Percentiles rank a stretch among this genome's conserved stretches.
Conservation (phyloP, 2,888 invertebrate species). For the Lottia scabra region DNA sequence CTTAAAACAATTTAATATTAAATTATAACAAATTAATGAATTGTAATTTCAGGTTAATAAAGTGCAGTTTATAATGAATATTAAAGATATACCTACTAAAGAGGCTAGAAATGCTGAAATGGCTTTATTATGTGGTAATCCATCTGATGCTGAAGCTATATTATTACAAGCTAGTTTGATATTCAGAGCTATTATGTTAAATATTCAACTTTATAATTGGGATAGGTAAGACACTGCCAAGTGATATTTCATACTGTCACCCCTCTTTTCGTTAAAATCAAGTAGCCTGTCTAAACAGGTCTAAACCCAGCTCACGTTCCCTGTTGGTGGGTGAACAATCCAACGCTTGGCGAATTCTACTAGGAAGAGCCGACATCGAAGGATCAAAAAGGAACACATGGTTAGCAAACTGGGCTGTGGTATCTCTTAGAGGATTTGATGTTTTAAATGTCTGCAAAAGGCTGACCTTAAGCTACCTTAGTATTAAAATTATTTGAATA, state of each 20-base stretch:
- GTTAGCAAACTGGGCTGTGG: no score
- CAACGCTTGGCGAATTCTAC: no score
- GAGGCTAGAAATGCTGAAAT: constrained; percentile 78
- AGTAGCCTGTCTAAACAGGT: no score
- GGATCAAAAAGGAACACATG: no score
- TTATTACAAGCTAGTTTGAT: constrained; percentile 77
- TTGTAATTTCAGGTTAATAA: constrained; percentile 69
- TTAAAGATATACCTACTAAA: constrained; percentile 68
- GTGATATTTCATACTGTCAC: no score
- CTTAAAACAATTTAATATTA: neutral
- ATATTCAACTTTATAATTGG: constrained; percentile 81
- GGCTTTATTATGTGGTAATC: constrained; percentile 78
- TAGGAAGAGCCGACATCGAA: no score
- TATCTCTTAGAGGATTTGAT: no score
- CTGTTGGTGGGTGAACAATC: no score
- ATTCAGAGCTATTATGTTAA: constrained; percentile 80
- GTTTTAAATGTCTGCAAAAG: no score
- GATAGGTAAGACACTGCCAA: constrained; percentile 73
- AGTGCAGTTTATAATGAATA: constrained; percentile 69
- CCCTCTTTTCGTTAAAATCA: neutral
- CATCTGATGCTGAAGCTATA: constrained; percentile 79
- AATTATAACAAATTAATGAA: neutral
- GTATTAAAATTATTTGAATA: no score
- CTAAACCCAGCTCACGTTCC: no score
- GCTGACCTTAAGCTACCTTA: no score